These are phyloP conservation scores for Pollimyrus isidori DNA, from an alignment of 2,113 vertebrate genomes.

Conservation along the genomic window DNA sequence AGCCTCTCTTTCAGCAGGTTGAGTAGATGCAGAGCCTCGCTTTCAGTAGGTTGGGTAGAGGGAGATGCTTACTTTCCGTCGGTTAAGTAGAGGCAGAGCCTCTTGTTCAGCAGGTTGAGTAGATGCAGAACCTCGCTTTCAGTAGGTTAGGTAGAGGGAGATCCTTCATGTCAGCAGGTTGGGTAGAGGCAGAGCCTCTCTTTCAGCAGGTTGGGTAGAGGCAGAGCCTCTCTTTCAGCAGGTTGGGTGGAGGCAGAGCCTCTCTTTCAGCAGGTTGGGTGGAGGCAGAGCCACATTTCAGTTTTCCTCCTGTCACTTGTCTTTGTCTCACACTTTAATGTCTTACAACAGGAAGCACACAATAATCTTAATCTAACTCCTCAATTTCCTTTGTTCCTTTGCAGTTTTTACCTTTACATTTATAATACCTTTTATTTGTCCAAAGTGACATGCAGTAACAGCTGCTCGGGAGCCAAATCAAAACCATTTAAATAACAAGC, in stretches of 20 bases:
- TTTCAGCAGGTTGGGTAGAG: neutral
- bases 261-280: neutral
- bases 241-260: neutral
- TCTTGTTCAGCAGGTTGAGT: neutral
- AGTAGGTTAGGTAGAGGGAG: neutral
- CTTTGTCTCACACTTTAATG: neutral
- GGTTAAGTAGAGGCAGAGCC: neutral
- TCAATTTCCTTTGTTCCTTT: neutral
- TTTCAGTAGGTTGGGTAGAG: neutral
- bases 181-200: neutral
- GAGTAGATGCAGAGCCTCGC: neutral
- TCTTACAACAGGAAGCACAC: neutral
- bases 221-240: neutral
- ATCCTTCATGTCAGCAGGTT: neutral
- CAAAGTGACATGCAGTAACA: neutral
- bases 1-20: neutral
- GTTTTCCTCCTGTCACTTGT: neutral
- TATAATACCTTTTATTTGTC: neutral
- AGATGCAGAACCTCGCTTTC: neutral
- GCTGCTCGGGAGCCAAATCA: neutral
- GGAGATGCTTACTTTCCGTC: neutral
- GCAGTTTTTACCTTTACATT: neutral
- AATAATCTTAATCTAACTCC: neutral
- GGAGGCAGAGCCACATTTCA: neutral
- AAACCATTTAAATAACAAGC: neutral